Conservation (phyloP, 2,113 vertebrate genomes). For the Perca fluviatilis region DNA sequence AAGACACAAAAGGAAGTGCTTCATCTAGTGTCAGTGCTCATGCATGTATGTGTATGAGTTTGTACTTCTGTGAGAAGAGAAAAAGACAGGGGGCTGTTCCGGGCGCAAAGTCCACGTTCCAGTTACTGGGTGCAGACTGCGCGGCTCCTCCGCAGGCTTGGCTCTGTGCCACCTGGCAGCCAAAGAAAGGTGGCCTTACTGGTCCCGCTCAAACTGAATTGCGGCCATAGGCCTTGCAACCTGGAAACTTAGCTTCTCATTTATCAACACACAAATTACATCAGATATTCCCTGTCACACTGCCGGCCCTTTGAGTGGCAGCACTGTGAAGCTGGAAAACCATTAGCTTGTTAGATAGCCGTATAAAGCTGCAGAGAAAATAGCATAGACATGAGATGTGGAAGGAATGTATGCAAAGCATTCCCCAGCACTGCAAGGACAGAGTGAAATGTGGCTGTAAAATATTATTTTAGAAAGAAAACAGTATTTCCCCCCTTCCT, state of each 20-base stretch:
- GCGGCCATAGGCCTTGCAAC: slow-evolving; percentile 80
- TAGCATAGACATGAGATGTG: slow-evolving; percentile 72
- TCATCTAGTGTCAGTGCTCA: slow-evolving; percentile 20
- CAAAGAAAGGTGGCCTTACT: slow-evolving; percentile 88
- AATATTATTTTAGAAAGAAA: slow-evolving; percentile 79
- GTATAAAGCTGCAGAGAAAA: slow-evolving; percentile 79
- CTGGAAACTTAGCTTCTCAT: slow-evolving; percentile 85
- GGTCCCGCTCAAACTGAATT: slow-evolving; percentile 82
- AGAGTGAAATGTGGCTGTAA: slow-evolving; percentile 75
- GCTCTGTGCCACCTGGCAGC: slow-evolving; percentile 85
- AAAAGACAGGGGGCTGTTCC: slow-evolving; percentile 74
- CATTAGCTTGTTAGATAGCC: slow-evolving; percentile 80
- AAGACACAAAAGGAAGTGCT: slow-evolving; percentile 46
- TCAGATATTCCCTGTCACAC: slow-evolving; percentile 82
- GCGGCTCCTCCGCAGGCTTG: slow-evolving; percentile 84
- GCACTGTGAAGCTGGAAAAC: slow-evolving; percentile 70
- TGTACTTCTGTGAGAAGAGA: slow-evolving; percentile 59
- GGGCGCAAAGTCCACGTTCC: slow-evolving; percentile 77
- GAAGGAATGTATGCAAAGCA: slow-evolving; percentile 79
- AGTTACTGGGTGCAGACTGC: slow-evolving; percentile 86
- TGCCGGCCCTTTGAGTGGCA: slow-evolving; percentile 73
- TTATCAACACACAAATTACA: slow-evolving; percentile 86
- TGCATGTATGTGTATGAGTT: slow-evolving; percentile 29
- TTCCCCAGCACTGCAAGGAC: slow-evolving; percentile 61
- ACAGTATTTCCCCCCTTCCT: slow-evolving; percentile 59